Evolutionary conservation across 2,797 vertebrate species (phyloP).

Genomic region (Rhinoraja longicauda): DNA sequence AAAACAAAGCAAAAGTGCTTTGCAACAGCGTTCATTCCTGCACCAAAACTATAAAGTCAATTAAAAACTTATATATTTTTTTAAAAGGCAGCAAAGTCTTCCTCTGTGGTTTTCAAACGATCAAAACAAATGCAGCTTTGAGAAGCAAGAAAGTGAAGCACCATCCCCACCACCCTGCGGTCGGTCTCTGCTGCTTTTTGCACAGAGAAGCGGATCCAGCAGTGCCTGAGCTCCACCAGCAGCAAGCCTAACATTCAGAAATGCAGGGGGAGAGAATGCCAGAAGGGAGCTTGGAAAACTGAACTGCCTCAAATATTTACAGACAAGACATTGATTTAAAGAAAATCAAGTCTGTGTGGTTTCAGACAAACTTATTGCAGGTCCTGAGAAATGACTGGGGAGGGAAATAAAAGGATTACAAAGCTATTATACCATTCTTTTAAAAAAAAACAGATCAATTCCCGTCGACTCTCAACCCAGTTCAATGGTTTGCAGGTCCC

Average conservation of each 20-base stretch:
- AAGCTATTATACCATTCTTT: neutral
- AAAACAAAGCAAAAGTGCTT: neutral
- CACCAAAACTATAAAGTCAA: neutral
- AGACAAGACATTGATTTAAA: constrained; percentile 6
- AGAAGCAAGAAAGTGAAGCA: constrained; percentile 6
- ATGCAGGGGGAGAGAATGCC: neutral
- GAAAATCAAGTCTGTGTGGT: neutral
- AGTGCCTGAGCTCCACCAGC: neutral
- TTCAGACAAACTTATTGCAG: neutral
- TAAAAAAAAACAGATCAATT: neutral
- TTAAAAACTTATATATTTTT: neutral
- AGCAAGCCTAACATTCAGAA: neutral
- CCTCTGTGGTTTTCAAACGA: neutral
- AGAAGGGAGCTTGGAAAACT: neutral
- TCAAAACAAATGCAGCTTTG: neutral
- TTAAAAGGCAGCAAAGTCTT: neutral
- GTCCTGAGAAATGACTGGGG: neutral
- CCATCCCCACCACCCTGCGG: constrained; percentile 1
- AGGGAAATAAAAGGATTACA: neutral
- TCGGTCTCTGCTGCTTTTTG: neutral
- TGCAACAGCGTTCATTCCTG: constrained; percentile 1
- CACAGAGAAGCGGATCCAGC: neutral
- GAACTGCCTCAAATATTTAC: neutral
- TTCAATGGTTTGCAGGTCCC: neutral
- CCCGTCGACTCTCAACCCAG: neutral